Percentiles rank a stretch among this genome's conserved stretches.
Evolutionary conservation across 2,888 invertebrate species (phyloP).

Genomic region (Dicyrtoma fusca): DNA sequence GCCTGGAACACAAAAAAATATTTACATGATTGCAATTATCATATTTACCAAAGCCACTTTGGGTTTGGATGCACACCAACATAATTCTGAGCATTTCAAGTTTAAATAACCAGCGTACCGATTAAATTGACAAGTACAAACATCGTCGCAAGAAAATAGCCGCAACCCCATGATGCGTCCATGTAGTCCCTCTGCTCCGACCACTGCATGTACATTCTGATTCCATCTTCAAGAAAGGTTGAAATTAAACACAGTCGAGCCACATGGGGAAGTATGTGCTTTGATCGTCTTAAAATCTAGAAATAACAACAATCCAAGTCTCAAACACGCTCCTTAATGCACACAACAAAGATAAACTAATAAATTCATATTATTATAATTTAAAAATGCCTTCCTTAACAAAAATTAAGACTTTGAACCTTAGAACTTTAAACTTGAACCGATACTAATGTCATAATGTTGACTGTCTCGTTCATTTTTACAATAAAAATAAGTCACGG

Average conservation of each 20-base stretch:
- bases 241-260: slow-evolving; percentile 96
- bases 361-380: too few relatives aligned
- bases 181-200: slow-evolving; percentile 95
- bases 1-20: slow-evolving; percentile 60
- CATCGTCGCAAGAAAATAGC: slow-evolving; percentile 86
- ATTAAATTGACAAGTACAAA: slow-evolving; percentile 95
- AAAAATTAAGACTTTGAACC: too few relatives aligned
- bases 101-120: slow-evolving; percentile 59
- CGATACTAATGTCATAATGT: too few relatives aligned
- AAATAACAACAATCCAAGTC: slow-evolving; percentile 18
- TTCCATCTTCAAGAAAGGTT: slow-evolving; percentile 98
- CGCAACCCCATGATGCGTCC: slow-evolving; percentile 97
- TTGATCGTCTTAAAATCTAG: slow-evolving; percentile 89
- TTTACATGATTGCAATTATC: neutral
- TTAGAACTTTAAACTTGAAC: too few relatives aligned
- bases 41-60: neutral
- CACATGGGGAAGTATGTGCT: slow-evolving; percentile 89
- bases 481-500: too few relatives aligned
- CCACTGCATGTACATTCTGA: slow-evolving; percentile 99
- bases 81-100: neutral
- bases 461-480: too few relatives aligned
- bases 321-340: too few relatives aligned
- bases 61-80: neutral
- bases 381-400: too few relatives aligned
- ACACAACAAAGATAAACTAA: too few relatives aligned